A percentile compares a stretch with the other conserved stretches of the same genome.
These are phyloP conservation scores for Molorchus minor DNA, from an alignment of 2,888 invertebrate genomes.

Conservation along the genomic window DNA sequence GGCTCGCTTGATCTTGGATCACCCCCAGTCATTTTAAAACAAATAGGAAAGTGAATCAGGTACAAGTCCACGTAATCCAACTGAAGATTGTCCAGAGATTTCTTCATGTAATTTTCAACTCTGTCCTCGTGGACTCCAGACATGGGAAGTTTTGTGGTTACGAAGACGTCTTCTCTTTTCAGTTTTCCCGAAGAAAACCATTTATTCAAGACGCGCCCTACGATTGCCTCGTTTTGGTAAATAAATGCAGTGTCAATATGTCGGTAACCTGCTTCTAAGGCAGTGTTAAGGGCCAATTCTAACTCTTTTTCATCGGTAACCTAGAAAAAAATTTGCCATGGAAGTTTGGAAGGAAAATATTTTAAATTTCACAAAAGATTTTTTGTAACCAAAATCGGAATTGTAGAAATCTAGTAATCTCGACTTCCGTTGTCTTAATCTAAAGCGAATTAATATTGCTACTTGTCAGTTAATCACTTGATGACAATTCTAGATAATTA, in stretches of 20 bases:
- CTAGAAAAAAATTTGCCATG: constrained; percentile 58
- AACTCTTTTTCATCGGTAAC: constrained; percentile 70
- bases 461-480: too few relatives aligned
- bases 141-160: constrained; percentile 51
- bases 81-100: constrained; percentile 42
- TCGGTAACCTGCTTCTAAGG: constrained; percentile 78
- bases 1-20: too few relatives aligned
- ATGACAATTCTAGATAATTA: too few relatives aligned
- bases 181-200: constrained; percentile 73
- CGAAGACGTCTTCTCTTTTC: constrained; percentile 51
- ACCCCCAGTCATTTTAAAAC: constrained; percentile 6
- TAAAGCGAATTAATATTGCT: too few relatives aligned
- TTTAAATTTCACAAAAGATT: too few relatives aligned
- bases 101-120: constrained; percentile 41
- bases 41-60: constrained; percentile 45
- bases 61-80: constrained; percentile 48
- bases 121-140: constrained; percentile 17
- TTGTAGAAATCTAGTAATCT: too few relatives aligned
- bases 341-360: too few relatives aligned
- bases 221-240: constrained; percentile 76
- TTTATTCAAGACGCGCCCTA: constrained; percentile 74
- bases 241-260: constrained; percentile 81
- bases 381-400: too few relatives aligned
- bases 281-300: constrained; percentile 71
- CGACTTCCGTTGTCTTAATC: too few relatives aligned